Percentiles rank a stretch among this genome's conserved stretches.
Evolutionary conservation across 2,113 vertebrate species (phyloP).

Genomic region (Apteryx mantelli): DNA sequence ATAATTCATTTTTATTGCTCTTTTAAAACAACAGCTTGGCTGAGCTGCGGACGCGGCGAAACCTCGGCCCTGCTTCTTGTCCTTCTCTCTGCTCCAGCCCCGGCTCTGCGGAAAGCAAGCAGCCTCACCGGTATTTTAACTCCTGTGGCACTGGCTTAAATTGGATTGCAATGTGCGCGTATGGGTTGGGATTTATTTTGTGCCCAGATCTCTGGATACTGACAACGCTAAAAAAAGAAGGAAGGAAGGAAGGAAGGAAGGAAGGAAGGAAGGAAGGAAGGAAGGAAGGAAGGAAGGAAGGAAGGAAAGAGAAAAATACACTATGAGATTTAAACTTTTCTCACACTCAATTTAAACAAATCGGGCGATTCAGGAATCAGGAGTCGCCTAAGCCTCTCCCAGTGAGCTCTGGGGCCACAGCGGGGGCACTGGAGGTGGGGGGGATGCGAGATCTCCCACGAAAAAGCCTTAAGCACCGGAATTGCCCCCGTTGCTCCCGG

Average conservation of each 20-base stretch:
- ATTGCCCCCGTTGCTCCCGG: background rate
- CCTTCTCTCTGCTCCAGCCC: slow-evolving; percentile 11
- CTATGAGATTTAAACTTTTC: background rate
- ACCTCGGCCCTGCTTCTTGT: slow-evolving; percentile 48
- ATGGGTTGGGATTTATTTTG: background rate
- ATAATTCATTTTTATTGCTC: slow-evolving; percentile 99
- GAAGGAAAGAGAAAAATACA: background rate
- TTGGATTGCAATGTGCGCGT: background rate
- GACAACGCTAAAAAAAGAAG: background rate
- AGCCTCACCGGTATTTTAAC: slow-evolving; percentile 34
- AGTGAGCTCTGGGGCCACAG: background rate
- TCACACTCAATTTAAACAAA: background rate
- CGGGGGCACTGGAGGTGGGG: background rate
- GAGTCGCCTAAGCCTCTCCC: background rate
- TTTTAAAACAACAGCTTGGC: slow-evolving; percentile 90
- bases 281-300: too few species aligned
- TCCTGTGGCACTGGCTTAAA: background rate
- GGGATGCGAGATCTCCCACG: background rate
- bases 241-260: too few species aligned
- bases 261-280: too few species aligned
- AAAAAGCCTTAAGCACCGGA: background rate
- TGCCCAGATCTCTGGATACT: background rate
- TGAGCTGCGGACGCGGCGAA: slow-evolving; percentile 75
- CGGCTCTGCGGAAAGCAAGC: background rate
- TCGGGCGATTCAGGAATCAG: background rate